Conservation (phyloP, 2,113 vertebrate species). For the Corydoras maculifer region DNA sequence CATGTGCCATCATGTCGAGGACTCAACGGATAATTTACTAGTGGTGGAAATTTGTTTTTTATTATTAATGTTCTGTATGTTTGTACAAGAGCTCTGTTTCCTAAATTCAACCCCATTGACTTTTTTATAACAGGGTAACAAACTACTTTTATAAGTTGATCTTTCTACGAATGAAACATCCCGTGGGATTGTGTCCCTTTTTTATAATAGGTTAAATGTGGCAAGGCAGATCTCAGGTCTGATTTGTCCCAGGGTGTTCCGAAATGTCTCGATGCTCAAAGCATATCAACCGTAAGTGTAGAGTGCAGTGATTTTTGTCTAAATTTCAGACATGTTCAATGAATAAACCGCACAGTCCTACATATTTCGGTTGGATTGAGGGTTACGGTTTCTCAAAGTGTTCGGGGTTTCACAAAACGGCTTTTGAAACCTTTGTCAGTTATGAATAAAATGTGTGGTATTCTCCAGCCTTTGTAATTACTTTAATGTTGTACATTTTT, state of each 20-base stretch:
- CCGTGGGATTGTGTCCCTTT: neutral
- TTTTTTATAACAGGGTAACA: conserved; percentile 1
- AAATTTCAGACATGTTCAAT: conserved; percentile 10
- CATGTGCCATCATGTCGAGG: too few relatives aligned
- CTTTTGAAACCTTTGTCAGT: too few relatives aligned
- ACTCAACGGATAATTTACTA: too few relatives aligned
- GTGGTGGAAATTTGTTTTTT: too few relatives aligned
- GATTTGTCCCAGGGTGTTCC: conserved; percentile 1
- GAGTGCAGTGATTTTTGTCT: neutral
- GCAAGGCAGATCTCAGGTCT: conserved; percentile 18
- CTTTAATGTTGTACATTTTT: too few relatives aligned
- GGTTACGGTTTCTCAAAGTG: too few relatives aligned
- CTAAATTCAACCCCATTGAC: neutral
- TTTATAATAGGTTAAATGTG: conserved; percentile 16
- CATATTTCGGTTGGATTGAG: too few relatives aligned
- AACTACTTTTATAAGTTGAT: conserved; percentile 10
- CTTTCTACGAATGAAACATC: neutral
- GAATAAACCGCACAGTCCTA: conserved; percentile 7
- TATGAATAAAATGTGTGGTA: too few relatives aligned
- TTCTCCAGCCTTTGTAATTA: too few relatives aligned
- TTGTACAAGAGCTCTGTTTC: neutral
- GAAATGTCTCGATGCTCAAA: neutral
- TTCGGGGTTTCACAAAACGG: too few relatives aligned
- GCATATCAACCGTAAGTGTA: neutral
- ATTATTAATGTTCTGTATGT: neutral